A percentile compares a stretch with the other conserved stretches of the same genome.
Conservation (phyloP, 2,797 vertebrate genomes). For the Semaprochilodus insignis region DNA sequence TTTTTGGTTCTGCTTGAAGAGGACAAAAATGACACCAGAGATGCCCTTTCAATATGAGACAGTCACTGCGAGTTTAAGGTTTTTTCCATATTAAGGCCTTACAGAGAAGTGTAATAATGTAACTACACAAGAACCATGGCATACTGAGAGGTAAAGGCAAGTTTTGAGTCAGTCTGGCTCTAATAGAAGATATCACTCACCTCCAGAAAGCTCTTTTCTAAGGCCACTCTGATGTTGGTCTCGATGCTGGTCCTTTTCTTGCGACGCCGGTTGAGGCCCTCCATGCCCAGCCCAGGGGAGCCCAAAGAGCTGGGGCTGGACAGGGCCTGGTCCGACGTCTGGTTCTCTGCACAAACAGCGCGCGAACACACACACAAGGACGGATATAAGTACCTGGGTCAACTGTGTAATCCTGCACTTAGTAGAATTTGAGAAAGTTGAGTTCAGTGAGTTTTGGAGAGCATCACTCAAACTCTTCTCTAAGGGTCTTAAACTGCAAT, state of each 20-base stretch:
- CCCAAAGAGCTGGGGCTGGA: conserved; percentile 96
- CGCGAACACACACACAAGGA: conserved; percentile 68
- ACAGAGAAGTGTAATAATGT: background rate
- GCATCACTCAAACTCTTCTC: too few relatives aligned
- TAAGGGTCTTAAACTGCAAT: too few relatives aligned
- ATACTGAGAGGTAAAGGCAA: background rate
- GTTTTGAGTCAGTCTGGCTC: background rate
- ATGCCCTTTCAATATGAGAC: conserved; percentile 71
- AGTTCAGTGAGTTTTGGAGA: too few relatives aligned
- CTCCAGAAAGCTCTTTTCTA: conserved; percentile 99
- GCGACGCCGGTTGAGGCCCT: conserved; percentile 97
- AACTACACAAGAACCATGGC: background rate
- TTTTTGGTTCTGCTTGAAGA: conserved; percentile 97
- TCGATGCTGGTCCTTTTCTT: conserved; percentile 99
- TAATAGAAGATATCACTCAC: conserved; percentile 75
- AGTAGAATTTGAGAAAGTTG: too few relatives aligned
- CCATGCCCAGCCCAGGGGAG: conserved; percentile 91
- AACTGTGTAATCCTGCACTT: background rate
- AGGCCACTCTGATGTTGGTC: conserved; percentile 99
- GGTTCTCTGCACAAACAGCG: conserved; percentile 93
- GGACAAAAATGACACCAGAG: conserved; percentile 73
- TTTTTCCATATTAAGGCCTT: background rate
- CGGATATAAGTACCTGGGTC: conserved; percentile 74
- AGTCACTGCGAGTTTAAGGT: conserved; percentile 28
- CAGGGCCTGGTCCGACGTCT: conserved; percentile 93